These are phyloP conservation scores for Platanista minor DNA, from an alignment of 2,113 vertebrate genomes.

Conservation along the genomic window DNA sequence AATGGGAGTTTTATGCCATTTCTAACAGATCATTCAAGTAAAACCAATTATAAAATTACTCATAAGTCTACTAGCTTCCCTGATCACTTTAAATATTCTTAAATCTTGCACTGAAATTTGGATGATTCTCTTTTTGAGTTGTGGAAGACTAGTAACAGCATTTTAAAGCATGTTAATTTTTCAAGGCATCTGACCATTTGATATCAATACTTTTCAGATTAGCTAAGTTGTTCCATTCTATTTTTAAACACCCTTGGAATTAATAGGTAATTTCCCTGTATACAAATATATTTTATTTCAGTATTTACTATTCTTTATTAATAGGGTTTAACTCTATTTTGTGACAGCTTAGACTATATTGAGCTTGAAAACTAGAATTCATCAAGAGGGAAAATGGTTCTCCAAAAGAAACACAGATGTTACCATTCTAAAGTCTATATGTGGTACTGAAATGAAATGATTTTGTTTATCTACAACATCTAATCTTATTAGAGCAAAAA, in stretches of 20 bases:
- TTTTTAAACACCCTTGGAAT: background rate
- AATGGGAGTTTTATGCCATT: background rate
- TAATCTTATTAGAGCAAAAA: background rate
- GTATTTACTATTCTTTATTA: background rate
- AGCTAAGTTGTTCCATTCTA: background rate
- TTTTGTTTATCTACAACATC: background rate
- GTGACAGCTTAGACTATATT: background rate
- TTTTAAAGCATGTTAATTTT: background rate
- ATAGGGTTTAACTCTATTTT: background rate
- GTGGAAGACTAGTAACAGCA: background rate
- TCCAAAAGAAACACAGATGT: background rate
- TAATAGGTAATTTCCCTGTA: background rate
- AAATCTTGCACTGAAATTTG: background rate
- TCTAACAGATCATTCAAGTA: constrained; percentile 32
- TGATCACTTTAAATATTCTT: background rate
- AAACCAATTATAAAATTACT: background rate
- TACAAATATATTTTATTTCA: background rate
- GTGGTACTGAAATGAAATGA: background rate
- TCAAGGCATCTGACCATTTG: background rate
- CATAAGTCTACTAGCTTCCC: background rate
- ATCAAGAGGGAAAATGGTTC: background rate
- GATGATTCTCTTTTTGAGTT: background rate
- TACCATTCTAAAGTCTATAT: fast-evolving
- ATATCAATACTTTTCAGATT: background rate
- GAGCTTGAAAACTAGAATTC: background rate